Conservation (phyloP, 2,113 vertebrate species). For the Bostrychus sinensis region DNA sequence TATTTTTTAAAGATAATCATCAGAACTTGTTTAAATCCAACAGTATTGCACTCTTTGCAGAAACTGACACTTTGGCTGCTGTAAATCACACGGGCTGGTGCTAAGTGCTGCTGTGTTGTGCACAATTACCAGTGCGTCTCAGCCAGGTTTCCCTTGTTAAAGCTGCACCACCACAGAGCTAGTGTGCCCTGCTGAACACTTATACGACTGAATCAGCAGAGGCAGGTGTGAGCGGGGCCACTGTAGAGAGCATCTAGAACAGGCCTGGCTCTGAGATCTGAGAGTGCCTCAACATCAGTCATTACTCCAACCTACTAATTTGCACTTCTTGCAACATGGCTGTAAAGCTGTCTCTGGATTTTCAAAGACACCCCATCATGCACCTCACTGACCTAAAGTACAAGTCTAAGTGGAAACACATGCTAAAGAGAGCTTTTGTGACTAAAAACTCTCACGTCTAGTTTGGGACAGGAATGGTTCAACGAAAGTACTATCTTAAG, state of each 20-base stretch:
- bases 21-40: not conserved
- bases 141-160: not conserved
- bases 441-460: constrained; percentile 13
- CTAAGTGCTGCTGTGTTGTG: not conserved
- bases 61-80: not conserved
- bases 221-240: constrained; percentile 19
- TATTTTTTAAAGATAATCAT: no score
- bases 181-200: constrained; percentile 2
- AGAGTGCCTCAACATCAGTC: constrained; percentile 16
- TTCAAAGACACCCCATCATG: constrained; percentile 46
- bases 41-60: not conserved
- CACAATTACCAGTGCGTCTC: not conserved
- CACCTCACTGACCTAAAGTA: constrained; percentile 17
- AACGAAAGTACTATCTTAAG: constrained; percentile 5
- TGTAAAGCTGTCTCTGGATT: constrained; percentile 49
- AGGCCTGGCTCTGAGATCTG: not conserved
- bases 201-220: constrained; percentile 21
- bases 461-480: constrained; percentile 6
- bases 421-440: constrained; percentile 10
- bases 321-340: constrained; percentile 33
- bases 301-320: constrained; percentile 37
- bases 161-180: not conserved
- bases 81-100: not conserved
- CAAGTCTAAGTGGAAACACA: constrained; percentile 51
- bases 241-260: constrained; percentile 12